Evolutionary conservation across 2,888 invertebrate species (phyloP).

Genomic region (Exocentrus adspersus): DNA sequence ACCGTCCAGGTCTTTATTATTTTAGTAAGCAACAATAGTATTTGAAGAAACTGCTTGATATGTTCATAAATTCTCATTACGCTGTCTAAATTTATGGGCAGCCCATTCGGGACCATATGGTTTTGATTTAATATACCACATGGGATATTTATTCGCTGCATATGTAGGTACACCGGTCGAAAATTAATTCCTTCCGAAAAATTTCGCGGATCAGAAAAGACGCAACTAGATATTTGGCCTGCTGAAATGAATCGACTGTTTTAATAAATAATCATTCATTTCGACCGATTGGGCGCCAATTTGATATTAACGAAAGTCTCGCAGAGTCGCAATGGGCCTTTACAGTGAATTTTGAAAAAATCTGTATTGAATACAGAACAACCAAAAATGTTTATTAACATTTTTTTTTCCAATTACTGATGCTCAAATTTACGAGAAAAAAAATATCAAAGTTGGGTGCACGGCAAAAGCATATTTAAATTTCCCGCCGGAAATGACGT

Average conservation of each 20-base stretch:
- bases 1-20: slow-evolving; percentile 28
- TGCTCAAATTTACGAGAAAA: no score
- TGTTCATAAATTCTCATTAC: slow-evolving; percentile 56
- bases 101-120: slow-evolving; percentile 51
- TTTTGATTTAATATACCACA: slow-evolving; percentile 52
- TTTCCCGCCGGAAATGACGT: no score
- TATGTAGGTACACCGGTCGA: background rate
- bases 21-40: slow-evolving; percentile 41
- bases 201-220: no score
- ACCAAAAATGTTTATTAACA: no score
- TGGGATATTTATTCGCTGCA: slow-evolving; percentile 23
- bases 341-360: no score
- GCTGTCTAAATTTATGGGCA: slow-evolving; percentile 53
- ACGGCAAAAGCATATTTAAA: no score
- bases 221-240: background rate
- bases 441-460: no score
- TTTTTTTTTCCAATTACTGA: no score
- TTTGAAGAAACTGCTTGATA: slow-evolving; percentile 48
- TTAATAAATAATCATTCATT: slow-evolving; percentile 20
- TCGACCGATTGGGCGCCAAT: slow-evolving; percentile 7
- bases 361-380: no score
- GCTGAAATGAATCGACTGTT: background rate
- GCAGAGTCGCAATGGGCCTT: no score
- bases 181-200: slow-evolving; percentile 6
- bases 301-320: slow-evolving; percentile 7